Percentiles rank a stretch among this genome's conserved stretches.
Evolutionary conservation across 2,113 vertebrate species (phyloP).

Genomic region (Tretioscincus oriximinensis): DNA sequence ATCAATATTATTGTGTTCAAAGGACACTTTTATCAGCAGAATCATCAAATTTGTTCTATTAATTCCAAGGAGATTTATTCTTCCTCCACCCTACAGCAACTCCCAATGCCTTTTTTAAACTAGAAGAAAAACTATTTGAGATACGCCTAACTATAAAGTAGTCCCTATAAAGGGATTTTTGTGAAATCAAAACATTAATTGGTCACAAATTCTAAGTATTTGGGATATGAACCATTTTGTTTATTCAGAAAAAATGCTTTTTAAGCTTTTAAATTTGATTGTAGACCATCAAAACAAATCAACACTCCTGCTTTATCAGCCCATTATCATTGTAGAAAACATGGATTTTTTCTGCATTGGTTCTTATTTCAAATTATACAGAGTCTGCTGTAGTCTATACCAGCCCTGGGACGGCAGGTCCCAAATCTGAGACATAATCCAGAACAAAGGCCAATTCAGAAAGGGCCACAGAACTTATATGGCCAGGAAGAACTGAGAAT

Average conservation of each 20-base stretch:
- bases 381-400: too few species aligned
- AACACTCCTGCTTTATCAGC: too few species aligned
- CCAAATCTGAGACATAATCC: too few species aligned
- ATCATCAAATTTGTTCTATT: background rate
- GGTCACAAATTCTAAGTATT: background rate
- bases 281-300: too few species aligned
- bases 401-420: too few species aligned
- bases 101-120: background rate
- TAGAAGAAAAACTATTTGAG: background rate
- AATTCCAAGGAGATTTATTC: too few species aligned
- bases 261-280: background rate
- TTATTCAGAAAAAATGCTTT: background rate
- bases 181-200: background rate
- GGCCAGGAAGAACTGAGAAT: too few species aligned
- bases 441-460: too few species aligned
- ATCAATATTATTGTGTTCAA: background rate
- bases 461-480: too few species aligned
- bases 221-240: background rate
- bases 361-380: too few species aligned
- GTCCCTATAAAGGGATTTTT: background rate
- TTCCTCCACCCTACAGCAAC: background rate
- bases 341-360: too few species aligned
- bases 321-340: too few species aligned
- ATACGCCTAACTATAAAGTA: background rate
- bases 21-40: background rate